These are phyloP conservation scores for Eidolon dupreanum DNA, from an alignment of 2,797 vertebrate genomes.

Conservation along the genomic window DNA sequence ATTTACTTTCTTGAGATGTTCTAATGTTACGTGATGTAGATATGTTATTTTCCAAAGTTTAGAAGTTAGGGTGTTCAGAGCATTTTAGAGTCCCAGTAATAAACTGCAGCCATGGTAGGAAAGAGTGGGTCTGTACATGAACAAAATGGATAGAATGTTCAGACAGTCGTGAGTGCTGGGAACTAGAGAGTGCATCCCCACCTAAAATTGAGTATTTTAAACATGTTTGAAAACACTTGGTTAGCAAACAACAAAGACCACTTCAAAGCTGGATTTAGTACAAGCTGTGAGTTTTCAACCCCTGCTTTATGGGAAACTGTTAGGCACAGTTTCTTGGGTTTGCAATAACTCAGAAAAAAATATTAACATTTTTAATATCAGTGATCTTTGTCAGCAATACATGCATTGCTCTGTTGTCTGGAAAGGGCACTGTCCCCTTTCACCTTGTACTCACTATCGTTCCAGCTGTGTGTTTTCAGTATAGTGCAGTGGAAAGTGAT, in stretches of 20 bases:
- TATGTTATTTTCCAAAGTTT: conserved; percentile 13
- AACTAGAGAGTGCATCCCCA: not conserved
- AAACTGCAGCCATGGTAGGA: not conserved
- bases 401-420: not conserved
- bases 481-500: not conserved
- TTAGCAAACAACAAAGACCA: not conserved
- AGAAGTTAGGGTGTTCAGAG: not conserved
- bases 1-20: not conserved
- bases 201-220: not conserved
- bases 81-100: not conserved
- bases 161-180: not conserved
- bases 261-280: not conserved
- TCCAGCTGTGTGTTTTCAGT: not conserved
- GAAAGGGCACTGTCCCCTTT: not conserved
- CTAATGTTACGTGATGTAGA: not conserved
- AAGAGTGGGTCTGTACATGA: not conserved
- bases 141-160: not conserved
- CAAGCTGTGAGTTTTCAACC: not conserved
- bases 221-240: not conserved
- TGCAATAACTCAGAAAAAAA: not conserved
- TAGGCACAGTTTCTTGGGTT: conserved; percentile 21
- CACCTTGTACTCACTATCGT: not conserved
- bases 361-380: not conserved
- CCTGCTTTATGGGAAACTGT: not conserved
- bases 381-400: not conserved